phyloP scores from a whole-genome alignment of 2,113 vertebrate genomes.

The Petrocephalus microphthalmus region DNA sequence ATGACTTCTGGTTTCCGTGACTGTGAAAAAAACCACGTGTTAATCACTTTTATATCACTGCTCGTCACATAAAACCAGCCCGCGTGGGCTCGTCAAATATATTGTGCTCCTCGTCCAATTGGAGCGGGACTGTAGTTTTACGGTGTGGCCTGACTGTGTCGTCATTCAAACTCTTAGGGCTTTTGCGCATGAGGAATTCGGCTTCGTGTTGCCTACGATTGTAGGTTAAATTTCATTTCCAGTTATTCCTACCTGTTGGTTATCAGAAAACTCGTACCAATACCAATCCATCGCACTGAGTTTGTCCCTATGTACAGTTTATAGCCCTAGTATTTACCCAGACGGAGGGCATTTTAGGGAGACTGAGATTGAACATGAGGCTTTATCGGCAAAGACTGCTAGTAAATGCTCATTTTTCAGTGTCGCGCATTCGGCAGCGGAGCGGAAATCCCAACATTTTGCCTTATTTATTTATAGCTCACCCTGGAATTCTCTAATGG shows the following conservation, averaged over 20 bases:
- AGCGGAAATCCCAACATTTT: not conserved
- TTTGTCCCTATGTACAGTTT: not conserved
- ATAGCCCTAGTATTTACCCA: not conserved
- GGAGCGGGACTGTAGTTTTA: slow-evolving; percentile 44
- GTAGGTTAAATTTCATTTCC: not conserved
- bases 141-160: slow-evolving; percentile 20
- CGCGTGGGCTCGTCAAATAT: slow-evolving; percentile 48
- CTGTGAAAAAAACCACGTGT: slow-evolving; percentile 39
- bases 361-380: not conserved
- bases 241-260: not conserved
- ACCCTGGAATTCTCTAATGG: not conserved
- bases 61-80: slow-evolving; percentile 38
- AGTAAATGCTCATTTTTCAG: not conserved
- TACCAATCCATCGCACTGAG: not conserved
- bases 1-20: slow-evolving; percentile 28
- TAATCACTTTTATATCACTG: slow-evolving; percentile 48
- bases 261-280: not conserved
- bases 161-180: slow-evolving; percentile 38
- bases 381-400: not conserved
- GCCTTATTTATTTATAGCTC: not conserved
- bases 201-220: not conserved
- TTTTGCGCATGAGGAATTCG: slow-evolving; percentile 12
- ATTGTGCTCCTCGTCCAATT: slow-evolving; percentile 42
- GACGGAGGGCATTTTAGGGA: not conserved
- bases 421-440: not conserved